Base-by-base conservation (phyloP, 2,797 vertebrate species). In the Acrocephalus scirpaceus region DNA sequence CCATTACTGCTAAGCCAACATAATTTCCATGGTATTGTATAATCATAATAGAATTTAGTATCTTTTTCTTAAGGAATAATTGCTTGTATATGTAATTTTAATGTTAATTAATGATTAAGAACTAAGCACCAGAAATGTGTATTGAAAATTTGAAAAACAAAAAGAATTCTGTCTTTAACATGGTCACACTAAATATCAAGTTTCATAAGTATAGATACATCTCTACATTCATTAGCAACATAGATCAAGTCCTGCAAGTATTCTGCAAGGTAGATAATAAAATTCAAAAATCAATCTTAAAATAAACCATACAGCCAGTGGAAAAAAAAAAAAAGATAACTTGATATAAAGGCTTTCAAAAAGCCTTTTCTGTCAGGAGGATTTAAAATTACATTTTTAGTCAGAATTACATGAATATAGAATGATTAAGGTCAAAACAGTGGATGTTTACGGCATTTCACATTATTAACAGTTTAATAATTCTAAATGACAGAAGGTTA, bases 1-100 rank as follows among this genome's bases (percentile, higher is more conserved):
- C 7, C 40, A 19, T 27, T 21, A 10, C 7, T n/a, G 12, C 26
- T 50, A 42, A 42, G 8, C 11, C 9, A 26, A 21, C 11, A 42
- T 26, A 0, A 50, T 29, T 50, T 74, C 9, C 4, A 34, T 20
- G 6, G 7, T 16, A 47, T 40, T 16, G 23, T 14, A 16, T 11
- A 48, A 13, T 25, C 20, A 34, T 34, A 11, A 62, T 8, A 54
- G 40, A 57, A 34, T 5, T 32, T 57, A 34, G 7, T 16, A 30
- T 36, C 7, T 19, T 8, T 26, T 72, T 82, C 20, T 38, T n/a
- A 48, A 22, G 9, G 17, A 38, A 53, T 60, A 72, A 34, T 17
- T 45, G 2, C 38, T 77, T 56, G 14, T 8, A 30, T 34, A 27
- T 38, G 5, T 11, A 72, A 44, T 40, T 10, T 3, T 4, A 62